Conservation (phyloP, 23 tunicate genomes). For the Aplidium turbinatum region DNA sequence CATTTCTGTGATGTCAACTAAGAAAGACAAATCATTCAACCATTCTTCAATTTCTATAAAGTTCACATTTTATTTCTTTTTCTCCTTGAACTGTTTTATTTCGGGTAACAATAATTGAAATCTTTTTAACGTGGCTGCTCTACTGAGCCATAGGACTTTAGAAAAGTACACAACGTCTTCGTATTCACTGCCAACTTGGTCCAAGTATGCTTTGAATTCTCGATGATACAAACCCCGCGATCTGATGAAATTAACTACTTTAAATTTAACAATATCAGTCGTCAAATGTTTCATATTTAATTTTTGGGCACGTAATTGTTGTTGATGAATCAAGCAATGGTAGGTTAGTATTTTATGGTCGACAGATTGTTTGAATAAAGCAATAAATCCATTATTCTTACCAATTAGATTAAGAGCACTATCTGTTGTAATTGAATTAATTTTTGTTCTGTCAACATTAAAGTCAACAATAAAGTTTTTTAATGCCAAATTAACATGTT, state of each 20-base stretch:
- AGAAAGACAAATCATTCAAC: too few relatives aligned
- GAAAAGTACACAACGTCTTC: slow-evolving; percentile 44
- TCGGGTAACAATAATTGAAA: slow-evolving; percentile 30
- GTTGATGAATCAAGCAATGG: slow-evolving; percentile 61
- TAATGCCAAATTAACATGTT: too few relatives aligned
- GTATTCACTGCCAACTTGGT: slow-evolving; percentile 39
- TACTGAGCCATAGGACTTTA: too few relatives aligned
- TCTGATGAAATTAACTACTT: slow-evolving; percentile 53
- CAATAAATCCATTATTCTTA: slow-evolving; percentile 22
- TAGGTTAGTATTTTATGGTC: slow-evolving; percentile 19
- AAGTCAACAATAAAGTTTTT: too few relatives aligned
- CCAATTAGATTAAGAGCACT: slow-evolving; percentile 41
- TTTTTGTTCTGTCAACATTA: too few relatives aligned
- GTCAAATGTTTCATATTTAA: slow-evolving; percentile 51
- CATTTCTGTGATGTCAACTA: slow-evolving; percentile 41
- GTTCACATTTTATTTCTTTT: too few relatives aligned
- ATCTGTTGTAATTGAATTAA: slow-evolving; percentile 46
- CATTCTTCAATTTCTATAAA: too few relatives aligned
- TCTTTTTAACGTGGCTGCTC: slow-evolving; percentile 50
- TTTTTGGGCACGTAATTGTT: slow-evolving; percentile 28
- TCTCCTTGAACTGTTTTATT: slow-evolving; percentile 42
- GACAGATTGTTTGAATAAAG: slow-evolving; percentile 23
- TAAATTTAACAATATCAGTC: slow-evolving; percentile 30
- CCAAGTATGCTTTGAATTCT: slow-evolving; percentile 31
- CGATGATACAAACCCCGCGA: slow-evolving; percentile 58